phyloP scores from a whole-genome alignment of 2,888 invertebrate species.

The Polymixis flavicincta region DNA sequence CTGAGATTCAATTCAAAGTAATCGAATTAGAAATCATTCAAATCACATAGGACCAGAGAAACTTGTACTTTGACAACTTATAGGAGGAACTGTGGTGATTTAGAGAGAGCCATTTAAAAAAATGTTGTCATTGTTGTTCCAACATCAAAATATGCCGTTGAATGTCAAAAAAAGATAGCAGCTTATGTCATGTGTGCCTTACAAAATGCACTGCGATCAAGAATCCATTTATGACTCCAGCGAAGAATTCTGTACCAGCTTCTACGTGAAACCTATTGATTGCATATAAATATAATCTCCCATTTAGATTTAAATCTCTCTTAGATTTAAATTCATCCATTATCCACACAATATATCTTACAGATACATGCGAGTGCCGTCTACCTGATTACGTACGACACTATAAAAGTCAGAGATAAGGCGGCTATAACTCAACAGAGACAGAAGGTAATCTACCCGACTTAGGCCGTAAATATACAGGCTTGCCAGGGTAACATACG shows the following conservation, averaged over 20 bases:
- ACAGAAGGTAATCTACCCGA: conserved; percentile 69
- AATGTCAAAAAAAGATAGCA: background rate
- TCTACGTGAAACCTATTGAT: background rate
- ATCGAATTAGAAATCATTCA: background rate
- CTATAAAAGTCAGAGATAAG: conserved; percentile 71
- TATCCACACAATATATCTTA: conserved; percentile 47
- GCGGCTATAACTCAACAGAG: conserved; percentile 65
- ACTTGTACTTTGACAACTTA: background rate
- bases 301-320: background rate
- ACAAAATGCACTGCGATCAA: no score
- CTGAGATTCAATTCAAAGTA: conserved; percentile 5
- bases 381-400: conserved; percentile 64
- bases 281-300: background rate
- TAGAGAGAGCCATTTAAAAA: no score
- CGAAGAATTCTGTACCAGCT: background rate
- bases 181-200: background rate
- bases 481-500: conserved; percentile 22
- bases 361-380: conserved; percentile 39
- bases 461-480: conserved; percentile 64
- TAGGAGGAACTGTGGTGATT: no score
- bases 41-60: background rate
- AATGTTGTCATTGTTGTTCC: background rate
- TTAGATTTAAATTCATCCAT: conserved; percentile 31
- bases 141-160: background rate
- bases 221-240: background rate